These are phyloP conservation scores for Hippoglossus stenolepis DNA, from an alignment of 2,113 vertebrate species.

Conservation along the genomic window DNA sequence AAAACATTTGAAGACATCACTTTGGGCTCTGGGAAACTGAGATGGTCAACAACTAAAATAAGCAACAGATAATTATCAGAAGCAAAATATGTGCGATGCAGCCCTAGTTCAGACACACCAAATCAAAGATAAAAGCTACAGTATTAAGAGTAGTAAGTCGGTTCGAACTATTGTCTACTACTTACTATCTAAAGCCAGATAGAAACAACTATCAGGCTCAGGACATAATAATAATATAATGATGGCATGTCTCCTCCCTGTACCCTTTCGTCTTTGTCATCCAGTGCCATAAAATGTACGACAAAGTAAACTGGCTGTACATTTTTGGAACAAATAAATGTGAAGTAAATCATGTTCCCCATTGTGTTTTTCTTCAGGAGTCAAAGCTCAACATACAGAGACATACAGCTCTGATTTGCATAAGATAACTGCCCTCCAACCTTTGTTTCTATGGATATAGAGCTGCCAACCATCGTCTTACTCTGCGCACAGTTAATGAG, in stretches of 20 bases:
- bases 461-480: constrained; percentile 42
- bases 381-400: constrained; percentile 4
- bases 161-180: too few species aligned
- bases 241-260: too few species aligned
- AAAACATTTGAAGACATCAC: background rate
- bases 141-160: too few species aligned
- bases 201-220: too few species aligned
- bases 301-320: too few species aligned
- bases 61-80: background rate
- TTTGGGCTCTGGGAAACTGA: background rate
- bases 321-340: too few species aligned
- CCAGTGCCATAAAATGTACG: too few species aligned
- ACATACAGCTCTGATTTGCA: constrained; percentile 7
- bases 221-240: too few species aligned
- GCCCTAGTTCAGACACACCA: background rate
- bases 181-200: too few species aligned
- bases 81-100: background rate
- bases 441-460: constrained; percentile 43
- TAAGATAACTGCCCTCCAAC: constrained; percentile 18
- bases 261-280: too few species aligned
- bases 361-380: background rate
- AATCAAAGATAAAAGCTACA: background rate
- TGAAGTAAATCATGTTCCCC: too few species aligned
- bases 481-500: constrained; percentile 44
- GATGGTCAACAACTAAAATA: background rate